Conservation (phyloP, 2,888 invertebrate species). For the Diplolepis rosae region DNA sequence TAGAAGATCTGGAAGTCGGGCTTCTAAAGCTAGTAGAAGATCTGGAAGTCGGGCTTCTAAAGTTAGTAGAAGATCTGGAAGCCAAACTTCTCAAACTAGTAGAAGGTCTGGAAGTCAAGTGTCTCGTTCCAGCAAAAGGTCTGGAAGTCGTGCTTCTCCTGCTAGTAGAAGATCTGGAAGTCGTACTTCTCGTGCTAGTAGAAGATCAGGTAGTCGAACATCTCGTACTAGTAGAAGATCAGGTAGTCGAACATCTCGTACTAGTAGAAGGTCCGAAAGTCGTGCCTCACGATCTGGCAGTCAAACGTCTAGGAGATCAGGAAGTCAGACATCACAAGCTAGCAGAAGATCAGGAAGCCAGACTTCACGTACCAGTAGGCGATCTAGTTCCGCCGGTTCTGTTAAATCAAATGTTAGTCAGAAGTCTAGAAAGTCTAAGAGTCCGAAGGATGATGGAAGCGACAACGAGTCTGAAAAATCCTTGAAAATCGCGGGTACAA, state of each 20-base stretch:
- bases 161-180: constrained; percentile 67
- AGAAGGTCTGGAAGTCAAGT: constrained; percentile 69
- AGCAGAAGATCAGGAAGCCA: constrained; percentile 43
- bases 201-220: constrained; percentile 69
- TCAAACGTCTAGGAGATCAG: constrained; percentile 63
- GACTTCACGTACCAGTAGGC: constrained; percentile 44
- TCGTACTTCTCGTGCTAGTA: constrained; percentile 62
- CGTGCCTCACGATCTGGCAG: constrained; percentile 60
- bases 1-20: constrained; percentile 64
- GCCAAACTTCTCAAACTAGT: constrained; percentile 46
- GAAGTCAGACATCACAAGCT: constrained; percentile 53
- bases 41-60: constrained; percentile 56
- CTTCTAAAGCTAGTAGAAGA: constrained; percentile 41
- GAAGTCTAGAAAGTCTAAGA: constrained; percentile 38
- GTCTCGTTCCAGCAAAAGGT: constrained; percentile 61
- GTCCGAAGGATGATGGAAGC: constrained; percentile 61
- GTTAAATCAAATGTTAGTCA: constrained; percentile 36
- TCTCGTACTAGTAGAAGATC: constrained; percentile 61
- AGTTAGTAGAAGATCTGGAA: constrained; percentile 63
- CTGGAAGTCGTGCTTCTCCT: constrained; percentile 56
- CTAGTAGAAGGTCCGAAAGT: constrained; percentile 44
- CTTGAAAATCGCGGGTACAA: constrained; percentile 53
- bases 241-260: constrained; percentile 61
- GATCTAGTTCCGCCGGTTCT: constrained; percentile 39
- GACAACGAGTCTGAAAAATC: constrained; percentile 65